phyloP scores from a whole-genome alignment of 2,797 vertebrate species.

The Phataginus tricuspis region DNA sequence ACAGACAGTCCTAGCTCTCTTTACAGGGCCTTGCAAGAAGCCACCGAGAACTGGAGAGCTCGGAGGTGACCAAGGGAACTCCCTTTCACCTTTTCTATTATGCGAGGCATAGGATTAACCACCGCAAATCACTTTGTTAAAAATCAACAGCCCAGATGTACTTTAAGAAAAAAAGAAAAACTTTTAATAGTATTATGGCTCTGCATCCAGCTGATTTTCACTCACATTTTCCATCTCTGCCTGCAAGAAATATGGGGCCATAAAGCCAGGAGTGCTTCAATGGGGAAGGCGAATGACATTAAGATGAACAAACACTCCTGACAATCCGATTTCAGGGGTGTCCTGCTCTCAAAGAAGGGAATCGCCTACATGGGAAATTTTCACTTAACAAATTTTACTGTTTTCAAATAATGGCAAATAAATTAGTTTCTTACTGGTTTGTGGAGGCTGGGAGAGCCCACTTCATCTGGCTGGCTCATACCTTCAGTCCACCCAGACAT shows the following conservation, averaged over 20 bases:
- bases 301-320: slow-evolving; percentile 21
- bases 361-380: slow-evolving; percentile 62
- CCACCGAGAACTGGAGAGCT: neutral
- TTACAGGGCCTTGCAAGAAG: neutral
- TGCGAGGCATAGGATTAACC: neutral
- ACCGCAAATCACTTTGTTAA: neutral
- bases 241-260: slow-evolving; percentile 62
- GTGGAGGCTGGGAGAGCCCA: neutral
- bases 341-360: neutral
- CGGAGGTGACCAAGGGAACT: neutral
- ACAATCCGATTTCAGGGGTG: slow-evolving; percentile 8
- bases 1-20: neutral
- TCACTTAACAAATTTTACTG: slow-evolving; percentile 71
- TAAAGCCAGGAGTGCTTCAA: slow-evolving; percentile 25
- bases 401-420: slow-evolving; percentile 64
- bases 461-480: slow-evolving; percentile 8
- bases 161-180: neutral
- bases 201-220: neutral
- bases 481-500: slow-evolving; percentile 5
- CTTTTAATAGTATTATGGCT: slow-evolving; percentile 28
- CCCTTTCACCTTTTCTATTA: neutral
- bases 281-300: slow-evolving; percentile 15
- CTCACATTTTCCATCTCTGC: slow-evolving; percentile 36
- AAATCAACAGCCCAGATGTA: slow-evolving; percentile 7
- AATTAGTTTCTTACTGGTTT: slow-evolving; percentile 18